Evolutionary conservation across 2,888 invertebrate species (phyloP).

Genomic region (Drosophila heteroneura): DNA sequence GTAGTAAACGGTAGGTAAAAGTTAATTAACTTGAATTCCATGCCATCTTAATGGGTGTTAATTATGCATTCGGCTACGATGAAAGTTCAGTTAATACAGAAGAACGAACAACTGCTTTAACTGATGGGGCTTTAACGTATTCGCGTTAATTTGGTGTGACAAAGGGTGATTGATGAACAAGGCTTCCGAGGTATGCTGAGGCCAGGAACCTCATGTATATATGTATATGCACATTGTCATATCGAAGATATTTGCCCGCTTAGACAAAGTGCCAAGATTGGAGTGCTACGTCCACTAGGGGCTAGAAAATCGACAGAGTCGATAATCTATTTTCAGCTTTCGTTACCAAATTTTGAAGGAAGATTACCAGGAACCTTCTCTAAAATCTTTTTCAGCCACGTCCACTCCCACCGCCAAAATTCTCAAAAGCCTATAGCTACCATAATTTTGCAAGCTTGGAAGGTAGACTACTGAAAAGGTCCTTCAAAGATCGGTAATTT

Average conservation of each 20-base stretch:
- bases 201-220: not conserved
- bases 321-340: no score
- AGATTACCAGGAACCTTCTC: not conserved
- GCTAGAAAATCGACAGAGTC: no score
- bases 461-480: not conserved
- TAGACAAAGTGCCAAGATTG: no score
- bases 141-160: not conserved
- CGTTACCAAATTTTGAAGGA: no score
- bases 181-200: not conserved
- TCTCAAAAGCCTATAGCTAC: not conserved
- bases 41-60: not conserved
- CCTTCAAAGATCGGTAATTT: no score
- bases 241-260: no score
- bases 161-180: not conserved
- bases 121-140: not conserved
- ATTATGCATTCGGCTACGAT: not conserved
- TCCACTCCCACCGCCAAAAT: not conserved
- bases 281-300: no score
- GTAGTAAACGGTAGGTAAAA: not conserved
- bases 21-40: not conserved
- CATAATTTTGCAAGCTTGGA: not conserved
- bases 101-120: not conserved
- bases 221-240: no score
- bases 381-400: not conserved
- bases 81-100: not conserved